Percentiles rank a stretch among this genome's conserved stretches.
Conservation (phyloP, 2,888 invertebrate species). For the Invenusta paracnida region DNA sequence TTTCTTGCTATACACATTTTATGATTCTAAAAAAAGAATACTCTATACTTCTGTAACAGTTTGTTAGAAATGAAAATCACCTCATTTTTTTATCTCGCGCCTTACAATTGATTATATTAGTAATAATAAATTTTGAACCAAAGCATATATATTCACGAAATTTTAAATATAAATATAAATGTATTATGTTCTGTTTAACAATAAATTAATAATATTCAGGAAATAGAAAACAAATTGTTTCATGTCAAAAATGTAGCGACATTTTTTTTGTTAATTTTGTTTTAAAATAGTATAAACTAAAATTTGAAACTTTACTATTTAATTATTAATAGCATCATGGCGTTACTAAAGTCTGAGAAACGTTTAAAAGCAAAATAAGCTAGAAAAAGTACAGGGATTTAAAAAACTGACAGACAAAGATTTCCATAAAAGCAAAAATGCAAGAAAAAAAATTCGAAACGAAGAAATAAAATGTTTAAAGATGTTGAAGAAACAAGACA, state of each 20-base stretch:
- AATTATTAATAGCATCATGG: background rate
- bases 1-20: background rate
- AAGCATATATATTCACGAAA: background rate
- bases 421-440: background rate
- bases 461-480: background rate
- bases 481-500: background rate
- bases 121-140: background rate
- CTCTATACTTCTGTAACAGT: background rate
- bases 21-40: background rate
- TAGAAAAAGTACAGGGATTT: background rate
- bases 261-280: background rate
- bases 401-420: background rate
- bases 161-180: background rate
- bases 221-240: background rate
- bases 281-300: background rate
- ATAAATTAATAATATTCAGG: background rate
- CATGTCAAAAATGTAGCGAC: background rate
- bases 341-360: background rate
- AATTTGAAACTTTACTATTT: background rate
- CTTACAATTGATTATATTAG: background rate
- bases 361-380: background rate
- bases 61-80: background rate
- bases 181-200: background rate
- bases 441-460: background rate
- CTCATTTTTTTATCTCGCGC: background rate